Percentiles rank a stretch among this genome's conserved stretches.
Conservation (phyloP, 1,140 invertebrate genomes). For the Pseudomyrmex gracilis region DNA sequence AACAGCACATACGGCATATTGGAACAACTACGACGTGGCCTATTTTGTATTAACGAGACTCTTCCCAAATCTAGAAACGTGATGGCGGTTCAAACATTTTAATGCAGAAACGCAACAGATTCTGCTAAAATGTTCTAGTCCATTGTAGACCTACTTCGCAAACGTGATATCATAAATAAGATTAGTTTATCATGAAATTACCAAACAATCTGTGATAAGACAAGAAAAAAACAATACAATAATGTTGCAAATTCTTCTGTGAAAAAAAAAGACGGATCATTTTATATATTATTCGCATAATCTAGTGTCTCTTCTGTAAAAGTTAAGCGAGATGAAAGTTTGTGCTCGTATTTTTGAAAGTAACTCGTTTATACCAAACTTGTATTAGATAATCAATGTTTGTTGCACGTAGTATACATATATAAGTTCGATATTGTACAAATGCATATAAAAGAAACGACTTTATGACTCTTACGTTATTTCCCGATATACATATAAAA, state of each 20-base stretch:
- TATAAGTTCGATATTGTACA: slow-evolving; percentile 1
- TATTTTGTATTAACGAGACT: slow-evolving; percentile 89
- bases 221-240: slow-evolving; percentile 85
- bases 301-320: slow-evolving; percentile 62
- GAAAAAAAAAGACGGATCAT: slow-evolving; percentile 60
- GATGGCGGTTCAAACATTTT: slow-evolving; percentile 79
- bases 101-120: slow-evolving; percentile 65
- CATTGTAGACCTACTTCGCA: slow-evolving; percentile 73
- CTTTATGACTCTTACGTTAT: slow-evolving; percentile 34
- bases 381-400: slow-evolving; percentile 20
- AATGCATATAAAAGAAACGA: not conserved
- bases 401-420: slow-evolving; percentile 32
- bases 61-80: slow-evolving; percentile 86
- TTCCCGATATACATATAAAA: not conserved
- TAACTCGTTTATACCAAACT: slow-evolving; percentile 48
- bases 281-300: slow-evolving; percentile 71
- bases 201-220: slow-evolving; percentile 84
- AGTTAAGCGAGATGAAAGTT: slow-evolving; percentile 32
- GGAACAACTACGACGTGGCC: slow-evolving; percentile 90
- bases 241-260: slow-evolving; percentile 78
- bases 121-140: slow-evolving; percentile 80
- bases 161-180: slow-evolving; percentile 70
- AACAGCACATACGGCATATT: slow-evolving; percentile 90
- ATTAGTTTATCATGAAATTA: slow-evolving; percentile 80
- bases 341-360: slow-evolving; percentile 50